phyloP scores from a whole-genome alignment of 2,797 vertebrate species.

The Cottoperca gobio region DNA sequence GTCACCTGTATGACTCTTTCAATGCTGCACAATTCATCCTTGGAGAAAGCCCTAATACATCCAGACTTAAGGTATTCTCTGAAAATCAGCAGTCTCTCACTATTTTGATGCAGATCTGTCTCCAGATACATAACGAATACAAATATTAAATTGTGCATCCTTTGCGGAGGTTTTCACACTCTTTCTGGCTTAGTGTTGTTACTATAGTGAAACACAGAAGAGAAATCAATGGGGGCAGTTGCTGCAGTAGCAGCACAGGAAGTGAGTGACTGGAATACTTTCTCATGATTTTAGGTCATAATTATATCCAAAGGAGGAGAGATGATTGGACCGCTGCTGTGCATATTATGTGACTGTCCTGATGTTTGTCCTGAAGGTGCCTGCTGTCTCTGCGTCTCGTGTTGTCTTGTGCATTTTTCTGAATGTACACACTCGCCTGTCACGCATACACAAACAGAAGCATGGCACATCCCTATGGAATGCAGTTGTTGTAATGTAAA shows the following conservation, averaged over 20 bases:
- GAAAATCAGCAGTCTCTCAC: background rate
- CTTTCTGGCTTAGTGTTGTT: background rate
- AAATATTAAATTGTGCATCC: background rate
- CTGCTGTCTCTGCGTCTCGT: conserved; percentile 60
- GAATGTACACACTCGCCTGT: conserved; percentile 71
- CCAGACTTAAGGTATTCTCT: background rate
- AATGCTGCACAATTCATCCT: background rate
- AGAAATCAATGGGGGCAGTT: background rate
- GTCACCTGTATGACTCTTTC: background rate
- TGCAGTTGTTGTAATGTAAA: conserved; percentile 87
- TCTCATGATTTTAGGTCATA: conserved; percentile 23
- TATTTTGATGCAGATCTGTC: background rate
- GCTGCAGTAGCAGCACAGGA: conserved; percentile 6
- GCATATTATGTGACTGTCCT: conserved; percentile 50
- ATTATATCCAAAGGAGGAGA: conserved; percentile 9
- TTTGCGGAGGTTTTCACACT: background rate
- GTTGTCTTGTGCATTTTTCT: conserved; percentile 61
- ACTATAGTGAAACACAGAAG: background rate
- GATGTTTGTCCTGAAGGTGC: conserved; percentile 57
- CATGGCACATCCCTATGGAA: conserved; percentile 83
- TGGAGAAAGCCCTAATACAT: background rate
- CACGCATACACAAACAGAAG: conserved; percentile 56
- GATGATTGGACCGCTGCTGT: conserved; percentile 50
- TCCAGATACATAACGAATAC: background rate
- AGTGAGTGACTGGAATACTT: conserved; percentile 2